These are phyloP conservation scores for Apodemia mormo DNA, from an alignment of 2,888 invertebrate species.

Conservation along the genomic window DNA sequence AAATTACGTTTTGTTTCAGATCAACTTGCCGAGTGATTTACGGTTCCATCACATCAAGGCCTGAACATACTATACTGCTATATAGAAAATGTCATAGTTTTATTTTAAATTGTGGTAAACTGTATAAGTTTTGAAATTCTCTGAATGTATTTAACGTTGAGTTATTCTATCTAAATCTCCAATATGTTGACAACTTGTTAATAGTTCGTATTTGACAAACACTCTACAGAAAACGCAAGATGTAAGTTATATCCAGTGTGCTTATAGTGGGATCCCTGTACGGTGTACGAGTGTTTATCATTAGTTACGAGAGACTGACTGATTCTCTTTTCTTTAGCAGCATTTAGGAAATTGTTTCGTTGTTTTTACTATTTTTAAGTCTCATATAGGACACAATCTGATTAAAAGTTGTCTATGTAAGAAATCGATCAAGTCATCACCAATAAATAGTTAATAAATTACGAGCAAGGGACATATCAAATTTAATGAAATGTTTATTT, in stretches of 20 bases:
- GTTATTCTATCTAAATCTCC: conserved; percentile 10
- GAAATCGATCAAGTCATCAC: conserved; percentile 33
- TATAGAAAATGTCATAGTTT: conserved; percentile 62
- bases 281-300: conserved; percentile 37
- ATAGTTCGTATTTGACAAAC: conserved; percentile 10
- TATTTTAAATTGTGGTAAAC: conserved; percentile 43
- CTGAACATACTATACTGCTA: conserved; percentile 48
- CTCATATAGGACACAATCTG: conserved; percentile 40
- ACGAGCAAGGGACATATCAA: conserved; percentile 74
- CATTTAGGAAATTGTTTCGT: conserved; percentile 73
- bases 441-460: conserved; percentile 49
- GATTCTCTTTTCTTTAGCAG: conserved; percentile 72
- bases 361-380: conserved; percentile 52
- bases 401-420: conserved; percentile 37
- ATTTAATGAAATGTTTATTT: conserved; percentile 54
- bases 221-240: conserved; percentile 13
- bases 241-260: conserved; percentile 30
- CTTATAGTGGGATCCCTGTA: conserved; percentile 33
- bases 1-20: conserved; percentile 52
- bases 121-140: conserved; percentile 23
- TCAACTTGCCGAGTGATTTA: conserved; percentile 57
- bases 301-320: conserved; percentile 76
- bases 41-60: conserved; percentile 38
- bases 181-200: conserved; percentile 10
- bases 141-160: conserved; percentile 7